A percentile compares a stretch with the other conserved stretches of the same genome.
Conservation (phyloP, 2,888 invertebrate genomes). For the Mimas tiliae region DNA sequence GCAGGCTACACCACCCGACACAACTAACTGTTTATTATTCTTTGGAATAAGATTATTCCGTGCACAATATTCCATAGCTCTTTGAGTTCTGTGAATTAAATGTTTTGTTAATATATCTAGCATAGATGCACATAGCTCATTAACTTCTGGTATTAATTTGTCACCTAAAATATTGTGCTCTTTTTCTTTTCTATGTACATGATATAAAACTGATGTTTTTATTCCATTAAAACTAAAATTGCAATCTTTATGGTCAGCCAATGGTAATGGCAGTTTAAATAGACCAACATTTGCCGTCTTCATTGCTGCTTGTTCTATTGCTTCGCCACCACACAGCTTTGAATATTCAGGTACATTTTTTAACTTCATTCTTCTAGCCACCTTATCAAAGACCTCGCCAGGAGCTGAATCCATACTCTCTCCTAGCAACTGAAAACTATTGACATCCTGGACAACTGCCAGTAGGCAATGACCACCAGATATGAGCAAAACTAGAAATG, state of each 20-base stretch:
- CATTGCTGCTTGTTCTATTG: constrained; percentile 92
- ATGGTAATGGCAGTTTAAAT: constrained; percentile 87
- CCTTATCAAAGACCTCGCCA: constrained; percentile 97
- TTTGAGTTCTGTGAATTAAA: constrained; percentile 92
- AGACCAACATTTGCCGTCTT: constrained; percentile 87
- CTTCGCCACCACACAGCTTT: constrained; percentile 91
- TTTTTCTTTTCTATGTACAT: constrained; percentile 86
- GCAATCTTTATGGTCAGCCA: constrained; percentile 89
- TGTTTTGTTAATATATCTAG: constrained; percentile 90
- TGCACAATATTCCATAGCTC: constrained; percentile 92
- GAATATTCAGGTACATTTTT: constrained; percentile 90
- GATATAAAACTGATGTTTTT: constrained; percentile 85
- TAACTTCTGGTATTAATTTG: constrained; percentile 89
- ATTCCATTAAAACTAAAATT: constrained; percentile 96
- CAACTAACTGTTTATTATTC: constrained; percentile 86
- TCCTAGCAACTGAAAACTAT: constrained; percentile 92
- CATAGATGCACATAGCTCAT: constrained; percentile 94
- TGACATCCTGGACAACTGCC: constrained; percentile 89
- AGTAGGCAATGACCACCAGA: constrained; percentile 97
- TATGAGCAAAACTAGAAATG: constrained; percentile 94
- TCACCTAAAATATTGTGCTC: constrained; percentile 86
- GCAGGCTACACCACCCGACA: constrained; percentile 98
- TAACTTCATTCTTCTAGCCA: constrained; percentile 92
- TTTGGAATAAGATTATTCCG: constrained; percentile 87
- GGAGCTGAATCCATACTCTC: constrained; percentile 93